phyloP scores from a whole-genome alignment of 2,888 invertebrate species.

The Tridacna gigas region DNA sequence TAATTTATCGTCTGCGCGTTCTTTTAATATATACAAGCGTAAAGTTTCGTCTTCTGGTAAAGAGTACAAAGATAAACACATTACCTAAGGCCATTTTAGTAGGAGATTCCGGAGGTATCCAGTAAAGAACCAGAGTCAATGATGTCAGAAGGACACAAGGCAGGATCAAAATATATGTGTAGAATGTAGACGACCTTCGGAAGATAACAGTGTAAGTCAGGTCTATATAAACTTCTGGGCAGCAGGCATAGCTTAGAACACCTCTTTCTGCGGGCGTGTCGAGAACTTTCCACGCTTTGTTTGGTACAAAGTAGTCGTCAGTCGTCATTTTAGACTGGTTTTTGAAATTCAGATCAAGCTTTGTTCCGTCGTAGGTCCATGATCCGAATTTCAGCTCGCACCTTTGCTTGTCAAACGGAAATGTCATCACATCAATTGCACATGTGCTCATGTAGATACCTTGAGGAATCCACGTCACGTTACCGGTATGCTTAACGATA shows the following conservation, averaged over 20 bases:
- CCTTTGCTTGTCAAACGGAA: conserved; percentile 84
- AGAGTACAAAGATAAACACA: background rate
- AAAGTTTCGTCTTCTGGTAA: too few relatives aligned
- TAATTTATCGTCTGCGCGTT: too few relatives aligned
- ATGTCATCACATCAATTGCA: conserved; percentile 83
- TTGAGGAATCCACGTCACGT: conserved; percentile 79
- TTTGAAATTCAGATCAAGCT: conserved; percentile 78
- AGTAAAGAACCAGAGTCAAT: conserved; percentile 84
- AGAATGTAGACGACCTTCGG: conserved; percentile 79
- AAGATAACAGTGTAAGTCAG: conserved; percentile 81
- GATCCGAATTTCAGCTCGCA: conserved; percentile 84
- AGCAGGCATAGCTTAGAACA: conserved; percentile 77
- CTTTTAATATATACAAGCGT: too few relatives aligned
- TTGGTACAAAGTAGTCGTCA: conserved; percentile 80
- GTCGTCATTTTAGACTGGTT: conserved; percentile 64
- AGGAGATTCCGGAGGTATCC: conserved; percentile 85
- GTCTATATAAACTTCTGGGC: conserved; percentile 81
- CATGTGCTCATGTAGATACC: conserved; percentile 84
- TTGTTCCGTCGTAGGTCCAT: conserved; percentile 83
- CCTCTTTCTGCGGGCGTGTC: conserved; percentile 79
- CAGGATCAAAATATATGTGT: conserved; percentile 84
- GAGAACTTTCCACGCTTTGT: conserved; percentile 84
- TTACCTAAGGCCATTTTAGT: conserved; percentile 85
- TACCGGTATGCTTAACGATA: conserved; percentile 76
- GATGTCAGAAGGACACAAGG: conserved; percentile 85